Evolutionary conservation across 1,140 invertebrate species (phyloP).

Genomic region (Hydropsyche tenuis): DNA sequence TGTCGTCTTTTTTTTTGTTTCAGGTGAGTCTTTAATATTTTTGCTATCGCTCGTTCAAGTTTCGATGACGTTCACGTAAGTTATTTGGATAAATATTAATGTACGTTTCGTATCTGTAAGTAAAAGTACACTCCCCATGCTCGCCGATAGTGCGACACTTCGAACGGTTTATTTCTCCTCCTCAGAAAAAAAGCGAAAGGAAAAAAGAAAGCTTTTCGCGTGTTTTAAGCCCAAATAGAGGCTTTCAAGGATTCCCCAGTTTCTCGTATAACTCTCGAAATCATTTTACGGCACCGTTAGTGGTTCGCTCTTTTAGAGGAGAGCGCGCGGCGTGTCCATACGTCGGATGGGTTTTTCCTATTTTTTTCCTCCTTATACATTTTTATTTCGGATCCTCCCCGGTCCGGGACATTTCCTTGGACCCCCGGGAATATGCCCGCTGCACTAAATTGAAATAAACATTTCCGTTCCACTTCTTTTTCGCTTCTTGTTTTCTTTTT

Average conservation of each 20-base stretch:
- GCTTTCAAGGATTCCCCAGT: constrained; percentile 7
- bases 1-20: too few relatives aligned
- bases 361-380: constrained; percentile 7
- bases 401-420: constrained; percentile 26
- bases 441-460: constrained; percentile 51
- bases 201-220: neutral
- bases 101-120: too few relatives aligned
- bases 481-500: neutral
- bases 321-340: too few relatives aligned
- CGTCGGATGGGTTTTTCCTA: neutral
- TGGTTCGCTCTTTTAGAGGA: neutral
- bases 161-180: too few relatives aligned
- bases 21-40: too few relatives aligned
- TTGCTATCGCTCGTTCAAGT: too few relatives aligned
- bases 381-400: constrained; percentile 25
- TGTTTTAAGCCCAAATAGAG: neutral
- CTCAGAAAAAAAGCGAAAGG: too few relatives aligned
- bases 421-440: constrained; percentile 44
- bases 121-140: too few relatives aligned
- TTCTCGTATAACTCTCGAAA: constrained; percentile 20
- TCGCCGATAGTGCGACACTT: too few relatives aligned
- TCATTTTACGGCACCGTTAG: constrained; percentile 17
- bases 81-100: too few relatives aligned
- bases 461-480: constrained; percentile 50
- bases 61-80: too few relatives aligned